Conservation (phyloP, 2,113 vertebrate genomes). For the Narcine bancroftii region DNA sequence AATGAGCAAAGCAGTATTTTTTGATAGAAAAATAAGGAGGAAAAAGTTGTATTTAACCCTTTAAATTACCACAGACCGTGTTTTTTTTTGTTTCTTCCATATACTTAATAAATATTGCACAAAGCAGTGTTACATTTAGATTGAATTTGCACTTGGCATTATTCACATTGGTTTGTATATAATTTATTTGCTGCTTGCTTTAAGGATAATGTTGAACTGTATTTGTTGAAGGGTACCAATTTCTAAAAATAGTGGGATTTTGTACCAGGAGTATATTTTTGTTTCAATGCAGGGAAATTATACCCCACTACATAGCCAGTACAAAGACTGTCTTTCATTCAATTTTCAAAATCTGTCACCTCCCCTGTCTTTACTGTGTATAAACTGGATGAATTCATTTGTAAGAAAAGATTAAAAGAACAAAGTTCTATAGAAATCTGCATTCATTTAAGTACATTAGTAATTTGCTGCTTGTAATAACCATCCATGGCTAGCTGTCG, state of each 20-base stretch:
- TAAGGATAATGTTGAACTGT: neutral
- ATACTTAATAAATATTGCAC: neutral
- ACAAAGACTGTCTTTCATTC: neutral
- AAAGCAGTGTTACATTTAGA: neutral
- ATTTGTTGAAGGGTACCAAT: neutral
- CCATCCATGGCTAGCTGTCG: neutral
- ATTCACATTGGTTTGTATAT: neutral
- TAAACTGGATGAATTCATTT: neutral
- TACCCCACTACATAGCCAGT: neutral
- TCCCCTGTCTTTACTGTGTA: neutral
- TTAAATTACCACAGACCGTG: neutral
- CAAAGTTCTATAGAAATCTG: neutral
- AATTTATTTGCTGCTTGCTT: neutral
- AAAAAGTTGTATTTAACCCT: neutral
- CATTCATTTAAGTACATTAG: neutral
- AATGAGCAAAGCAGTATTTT: slow-evolving; percentile 25
- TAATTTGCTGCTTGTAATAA: too few relatives aligned
- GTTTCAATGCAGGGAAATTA: neutral
- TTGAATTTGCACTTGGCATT: neutral
- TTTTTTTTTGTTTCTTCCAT: neutral
- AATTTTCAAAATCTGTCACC: neutral
- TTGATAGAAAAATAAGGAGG: slow-evolving; percentile 11
- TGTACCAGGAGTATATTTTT: neutral
- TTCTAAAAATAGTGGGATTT: neutral
- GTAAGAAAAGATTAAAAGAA: neutral